Evolutionary conservation across 2,888 invertebrate genomes (phyloP), one percentile per base, ranked within the genome.

Genomic region (Palloptera scutellata): DNA sequence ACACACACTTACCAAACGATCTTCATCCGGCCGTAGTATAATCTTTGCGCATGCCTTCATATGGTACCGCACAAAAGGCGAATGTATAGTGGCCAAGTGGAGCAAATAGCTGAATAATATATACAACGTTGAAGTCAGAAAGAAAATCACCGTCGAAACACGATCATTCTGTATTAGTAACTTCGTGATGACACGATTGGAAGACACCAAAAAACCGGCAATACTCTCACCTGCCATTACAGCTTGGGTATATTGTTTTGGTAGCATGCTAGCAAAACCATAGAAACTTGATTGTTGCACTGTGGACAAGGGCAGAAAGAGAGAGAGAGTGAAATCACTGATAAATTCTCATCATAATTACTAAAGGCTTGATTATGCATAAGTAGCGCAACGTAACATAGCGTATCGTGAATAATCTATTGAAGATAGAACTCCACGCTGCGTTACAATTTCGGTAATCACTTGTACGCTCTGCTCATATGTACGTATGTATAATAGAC

Each of bases 241-340:
- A 43, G 96, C 96, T 84, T 96, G 96, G 0, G 96, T 96, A 79
- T 96, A 96, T 72, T 92, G 91, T 59, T 85, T 85, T 20, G 96
- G 96, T 71, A 96, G 86, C 90, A 96, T 96, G 69, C 95, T 95
- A 1, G 96, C 94, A 82, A 95, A 96, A 2, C 96, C 96, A 82
- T 96, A 96, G 85, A 96, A 96, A 79, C 96, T 96, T 0, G 95
- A 95, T 83, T 96, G 96, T 84, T 96, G 96, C 67, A 96, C 92
- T 88, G 64, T 3, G 74, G 8, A 40, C 8, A 8, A 61, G 48
- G 13, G 3, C n/a, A 60, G 30, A 52, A 20, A 57, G n/a, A 51
- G 1, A 17, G 1, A 9, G 55, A 48, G 11, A 60, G 30, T n/a
- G 19, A 65, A n/a, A n/a, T 17, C 40, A 30, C 6, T 30, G 30